Conservation (phyloP, 2,113 vertebrate species). For the Cettia cetti region DNA sequence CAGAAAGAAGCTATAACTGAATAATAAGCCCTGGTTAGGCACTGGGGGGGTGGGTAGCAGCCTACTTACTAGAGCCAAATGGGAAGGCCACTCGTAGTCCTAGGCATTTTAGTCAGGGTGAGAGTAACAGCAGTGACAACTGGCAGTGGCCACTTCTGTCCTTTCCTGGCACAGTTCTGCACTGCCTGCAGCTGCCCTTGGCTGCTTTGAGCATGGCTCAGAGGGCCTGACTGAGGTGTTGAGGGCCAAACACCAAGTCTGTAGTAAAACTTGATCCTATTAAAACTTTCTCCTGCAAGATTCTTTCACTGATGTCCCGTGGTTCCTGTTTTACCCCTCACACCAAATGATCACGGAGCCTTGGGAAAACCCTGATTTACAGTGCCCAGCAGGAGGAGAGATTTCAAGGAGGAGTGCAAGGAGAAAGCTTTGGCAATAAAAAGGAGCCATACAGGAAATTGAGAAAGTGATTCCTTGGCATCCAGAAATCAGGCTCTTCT, state of each 20-base stretch:
- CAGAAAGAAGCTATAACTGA: neutral
- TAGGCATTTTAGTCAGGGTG: neutral
- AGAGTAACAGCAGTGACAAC: neutral
- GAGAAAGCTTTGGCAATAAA: neutral
- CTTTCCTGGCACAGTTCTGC: accelerated
- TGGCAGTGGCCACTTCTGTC: neutral
- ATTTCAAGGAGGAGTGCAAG: neutral
- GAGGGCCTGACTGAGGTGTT: accelerated
- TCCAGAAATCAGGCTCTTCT: neutral
- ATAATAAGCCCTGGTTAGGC: neutral
- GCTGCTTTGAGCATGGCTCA: accelerated
- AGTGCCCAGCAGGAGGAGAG: neutral
- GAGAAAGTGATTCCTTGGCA: neutral
- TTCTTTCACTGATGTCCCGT: neutral
- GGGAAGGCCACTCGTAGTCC: neutral
- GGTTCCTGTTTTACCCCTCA: neutral
- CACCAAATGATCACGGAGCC: accelerated
- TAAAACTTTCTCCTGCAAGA: neutral
- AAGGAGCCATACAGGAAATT: neutral
- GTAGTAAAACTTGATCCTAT: neutral
- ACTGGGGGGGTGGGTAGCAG: accelerated
- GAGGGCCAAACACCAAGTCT: neutral
- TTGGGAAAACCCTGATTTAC: neutral
- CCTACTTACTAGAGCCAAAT: neutral
- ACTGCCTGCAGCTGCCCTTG: neutral